These are phyloP conservation scores for Micronycteris hirsuta DNA, from an alignment of 2,113 vertebrate species.

Conservation along the genomic window DNA sequence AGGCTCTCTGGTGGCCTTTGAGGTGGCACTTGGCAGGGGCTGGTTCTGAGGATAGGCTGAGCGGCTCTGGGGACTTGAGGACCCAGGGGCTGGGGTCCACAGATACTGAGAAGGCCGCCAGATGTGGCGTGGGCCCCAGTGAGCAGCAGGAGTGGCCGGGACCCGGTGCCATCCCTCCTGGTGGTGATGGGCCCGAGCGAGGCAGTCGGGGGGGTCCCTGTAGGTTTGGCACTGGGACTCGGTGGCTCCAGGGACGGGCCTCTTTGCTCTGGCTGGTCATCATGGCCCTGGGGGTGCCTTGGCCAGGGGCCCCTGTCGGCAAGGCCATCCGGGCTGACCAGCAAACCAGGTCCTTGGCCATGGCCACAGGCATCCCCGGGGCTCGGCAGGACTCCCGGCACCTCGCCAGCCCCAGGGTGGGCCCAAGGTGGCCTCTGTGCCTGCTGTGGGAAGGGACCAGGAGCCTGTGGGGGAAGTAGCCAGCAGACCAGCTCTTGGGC, in stretches of 20 bases:
- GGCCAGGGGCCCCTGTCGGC: background rate
- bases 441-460: background rate
- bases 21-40: background rate
- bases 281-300: background rate
- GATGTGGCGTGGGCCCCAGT: background rate
- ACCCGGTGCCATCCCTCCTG: background rate
- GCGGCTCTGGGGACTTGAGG: background rate
- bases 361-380: rapidly evolving
- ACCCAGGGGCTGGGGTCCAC: background rate
- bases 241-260: background rate
- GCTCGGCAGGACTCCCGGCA: background rate
- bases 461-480: background rate
- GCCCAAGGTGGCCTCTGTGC: background rate
- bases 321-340: background rate
- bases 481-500: background rate
- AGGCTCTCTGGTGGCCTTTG: background rate
- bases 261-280: background rate
- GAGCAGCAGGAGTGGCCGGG: background rate
- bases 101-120: background rate
- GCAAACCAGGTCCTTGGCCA: background rate
- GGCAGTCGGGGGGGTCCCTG: background rate
- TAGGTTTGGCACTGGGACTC: rapidly evolving
- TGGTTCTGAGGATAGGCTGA: no score
- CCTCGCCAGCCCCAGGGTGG: background rate
- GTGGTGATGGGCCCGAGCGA: rapidly evolving